Percentiles rank a stretch among this genome's conserved stretches.
Evolutionary conservation across 2,888 invertebrate species (phyloP).

Genomic region (Drosophila atripex): DNA sequence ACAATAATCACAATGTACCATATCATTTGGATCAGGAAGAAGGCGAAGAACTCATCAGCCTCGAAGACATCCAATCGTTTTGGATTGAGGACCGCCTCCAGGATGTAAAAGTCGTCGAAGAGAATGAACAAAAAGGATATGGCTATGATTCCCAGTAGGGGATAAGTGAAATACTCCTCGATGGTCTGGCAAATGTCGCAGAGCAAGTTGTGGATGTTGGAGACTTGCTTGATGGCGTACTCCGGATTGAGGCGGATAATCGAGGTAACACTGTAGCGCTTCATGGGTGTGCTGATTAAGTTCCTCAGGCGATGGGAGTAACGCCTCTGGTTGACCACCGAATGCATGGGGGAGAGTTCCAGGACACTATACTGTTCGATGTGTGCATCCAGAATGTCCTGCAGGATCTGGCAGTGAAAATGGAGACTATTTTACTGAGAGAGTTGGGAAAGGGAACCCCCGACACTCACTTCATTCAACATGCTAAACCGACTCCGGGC

Average conservation of each 20-base stretch:
- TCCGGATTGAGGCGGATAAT: constrained; percentile 78
- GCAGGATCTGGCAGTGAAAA: constrained; percentile 60
- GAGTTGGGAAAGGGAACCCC: background rate
- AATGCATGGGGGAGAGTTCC: constrained; percentile 80
- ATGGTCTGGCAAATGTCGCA: constrained; percentile 81
- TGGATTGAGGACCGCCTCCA: constrained; percentile 80
- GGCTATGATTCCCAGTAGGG: constrained; percentile 80
- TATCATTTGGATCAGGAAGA: constrained; percentile 80
- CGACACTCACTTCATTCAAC: constrained; percentile 78
- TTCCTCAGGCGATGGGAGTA: constrained; percentile 55
- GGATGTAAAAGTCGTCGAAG: constrained; percentile 81
- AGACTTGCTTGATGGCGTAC: constrained; percentile 78
- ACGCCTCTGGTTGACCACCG: constrained; percentile 61
- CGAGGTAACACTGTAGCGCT: constrained; percentile 78
- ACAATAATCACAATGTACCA: constrained; percentile 81
- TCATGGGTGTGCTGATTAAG: constrained; percentile 61
- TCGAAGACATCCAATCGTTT: constrained; percentile 77
- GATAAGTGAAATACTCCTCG: constrained; percentile 82
- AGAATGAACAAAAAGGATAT: constrained; percentile 82
- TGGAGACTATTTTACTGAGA: background rate
- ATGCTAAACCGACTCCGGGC: constrained; percentile 79
- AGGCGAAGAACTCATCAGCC: constrained; percentile 81
- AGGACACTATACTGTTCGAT: constrained; percentile 71
- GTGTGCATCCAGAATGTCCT: constrained; percentile 77
- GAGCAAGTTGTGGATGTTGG: constrained; percentile 80